These are phyloP conservation scores for Tokudaia tokunoshimensis DNA, from an alignment of 2,797 vertebrate genomes.

Conservation along the genomic window DNA sequence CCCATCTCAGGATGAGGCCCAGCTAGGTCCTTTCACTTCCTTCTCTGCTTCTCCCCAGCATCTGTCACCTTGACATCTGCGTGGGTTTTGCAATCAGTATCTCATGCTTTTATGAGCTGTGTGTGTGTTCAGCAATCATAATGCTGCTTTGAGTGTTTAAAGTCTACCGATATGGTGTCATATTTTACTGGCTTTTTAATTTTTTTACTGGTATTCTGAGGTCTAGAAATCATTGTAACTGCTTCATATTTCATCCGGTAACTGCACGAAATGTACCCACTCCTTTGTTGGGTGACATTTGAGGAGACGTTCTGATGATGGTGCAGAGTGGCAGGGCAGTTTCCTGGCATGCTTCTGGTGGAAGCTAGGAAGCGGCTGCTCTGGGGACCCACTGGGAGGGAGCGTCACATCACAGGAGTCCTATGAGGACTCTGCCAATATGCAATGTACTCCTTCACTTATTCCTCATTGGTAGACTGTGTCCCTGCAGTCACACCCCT, in stretches of 20 bases:
- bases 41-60: background rate
- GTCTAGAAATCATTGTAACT: background rate
- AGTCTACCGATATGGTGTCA: background rate
- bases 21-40: background rate
- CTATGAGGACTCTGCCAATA: rapidly evolving
- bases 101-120: background rate
- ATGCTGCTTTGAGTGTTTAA: background rate
- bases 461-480: rapidly evolving
- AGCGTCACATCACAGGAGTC: background rate
- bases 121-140: rapidly evolving
- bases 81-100: background rate
- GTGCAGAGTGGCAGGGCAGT: rapidly evolving
- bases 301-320: background rate
- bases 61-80: background rate
- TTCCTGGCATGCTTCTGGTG: background rate
- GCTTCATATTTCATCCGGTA: background rate
- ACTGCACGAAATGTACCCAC: background rate
- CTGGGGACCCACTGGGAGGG: too few species aligned
- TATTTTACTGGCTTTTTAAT: background rate
- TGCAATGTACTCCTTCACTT: rapidly evolving
- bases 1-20: background rate
- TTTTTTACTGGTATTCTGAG: slow-evolving; percentile 19
- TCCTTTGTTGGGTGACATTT: background rate
- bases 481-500: background rate
- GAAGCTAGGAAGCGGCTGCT: background rate